These are phyloP conservation scores for Macropus fuliginosus DNA, from an alignment of 2,797 vertebrate species.

Conservation along the genomic window DNA sequence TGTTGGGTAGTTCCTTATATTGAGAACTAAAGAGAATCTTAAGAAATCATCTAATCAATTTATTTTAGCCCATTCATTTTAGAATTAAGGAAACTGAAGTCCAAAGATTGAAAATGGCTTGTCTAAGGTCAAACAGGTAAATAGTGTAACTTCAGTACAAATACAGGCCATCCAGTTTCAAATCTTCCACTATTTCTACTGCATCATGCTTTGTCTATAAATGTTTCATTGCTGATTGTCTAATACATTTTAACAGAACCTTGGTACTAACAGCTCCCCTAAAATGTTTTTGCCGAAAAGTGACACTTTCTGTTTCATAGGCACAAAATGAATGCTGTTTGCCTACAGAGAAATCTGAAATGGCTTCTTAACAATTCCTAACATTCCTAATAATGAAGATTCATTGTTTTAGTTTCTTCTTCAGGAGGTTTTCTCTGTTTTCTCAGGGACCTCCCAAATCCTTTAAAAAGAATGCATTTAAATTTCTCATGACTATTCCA, in stretches of 20 bases:
- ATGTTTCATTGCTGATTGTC: not conserved
- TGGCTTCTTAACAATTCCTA: not conserved
- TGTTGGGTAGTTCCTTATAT: not conserved
- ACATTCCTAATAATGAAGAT: not conserved
- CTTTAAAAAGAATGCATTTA: constrained; percentile 9
- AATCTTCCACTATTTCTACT: not conserved
- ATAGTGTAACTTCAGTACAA: not conserved
- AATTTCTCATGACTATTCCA: not conserved
- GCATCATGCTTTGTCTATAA: not conserved
- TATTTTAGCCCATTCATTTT: not conserved
- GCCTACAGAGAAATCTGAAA: not conserved
- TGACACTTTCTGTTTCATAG: not conserved
- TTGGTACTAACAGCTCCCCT: not conserved
- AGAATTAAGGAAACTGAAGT: not conserved
- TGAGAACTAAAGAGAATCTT: not conserved
- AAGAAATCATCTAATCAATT: not conserved
- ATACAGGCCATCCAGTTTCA: not conserved
- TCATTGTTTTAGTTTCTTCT: not conserved
- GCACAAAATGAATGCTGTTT: not conserved
- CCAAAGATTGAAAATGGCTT: not conserved
- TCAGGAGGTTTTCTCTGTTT: not conserved
- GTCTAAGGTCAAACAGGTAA: not conserved
- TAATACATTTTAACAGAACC: not conserved
- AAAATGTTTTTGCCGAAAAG: not conserved
- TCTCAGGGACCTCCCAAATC: not conserved